Conservation (phyloP, 1,140 invertebrate species). For the Leptopilina boulardi region DNA sequence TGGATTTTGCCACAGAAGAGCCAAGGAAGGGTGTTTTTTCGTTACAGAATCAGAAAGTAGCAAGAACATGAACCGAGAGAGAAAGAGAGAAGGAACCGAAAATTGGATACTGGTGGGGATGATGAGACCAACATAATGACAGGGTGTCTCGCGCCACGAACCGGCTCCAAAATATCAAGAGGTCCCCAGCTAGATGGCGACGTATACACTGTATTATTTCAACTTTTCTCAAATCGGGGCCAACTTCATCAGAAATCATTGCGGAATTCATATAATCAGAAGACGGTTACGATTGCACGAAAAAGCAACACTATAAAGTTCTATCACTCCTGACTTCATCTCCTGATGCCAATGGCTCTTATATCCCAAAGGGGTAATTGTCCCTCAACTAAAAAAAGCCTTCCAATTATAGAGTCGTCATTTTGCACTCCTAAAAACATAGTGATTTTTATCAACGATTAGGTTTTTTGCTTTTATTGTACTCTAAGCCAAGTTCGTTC, state of each 20-base stretch:
- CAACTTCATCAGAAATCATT: slow-evolving; percentile 71
- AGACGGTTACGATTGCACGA: slow-evolving; percentile 57
- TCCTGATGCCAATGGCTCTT: slow-evolving; percentile 8
- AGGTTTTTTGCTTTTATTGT: background rate
- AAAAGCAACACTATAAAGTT: slow-evolving; percentile 31
- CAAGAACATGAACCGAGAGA: slow-evolving; percentile 31
- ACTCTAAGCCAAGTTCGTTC: background rate
- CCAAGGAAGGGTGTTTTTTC: slow-evolving; percentile 25
- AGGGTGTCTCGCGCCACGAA: slow-evolving; percentile 72
- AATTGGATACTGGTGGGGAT: slow-evolving; percentile 62
- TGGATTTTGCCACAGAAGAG: slow-evolving; percentile 17
- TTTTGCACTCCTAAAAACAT: background rate
- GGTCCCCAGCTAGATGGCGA: slow-evolving; percentile 65
- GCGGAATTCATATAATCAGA: slow-evolving; percentile 71
- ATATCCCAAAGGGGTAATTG: slow-evolving; percentile 1
- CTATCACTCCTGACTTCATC: background rate
- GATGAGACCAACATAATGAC: slow-evolving; percentile 72
- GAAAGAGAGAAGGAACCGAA: slow-evolving; percentile 56
- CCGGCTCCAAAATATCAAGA: slow-evolving; percentile 62
- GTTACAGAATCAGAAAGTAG: slow-evolving; percentile 33
- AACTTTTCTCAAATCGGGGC: slow-evolving; percentile 65
- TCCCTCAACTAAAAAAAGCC: background rate
- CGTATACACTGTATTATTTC: slow-evolving; percentile 68
- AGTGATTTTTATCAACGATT: background rate
- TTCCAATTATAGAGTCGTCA: slow-evolving; percentile 24